Percentiles rank a stretch among this genome's conserved stretches.
Evolutionary conservation across 2,113 vertebrate genomes (phyloP).

Genomic region (Micronycteris hirsuta): DNA sequence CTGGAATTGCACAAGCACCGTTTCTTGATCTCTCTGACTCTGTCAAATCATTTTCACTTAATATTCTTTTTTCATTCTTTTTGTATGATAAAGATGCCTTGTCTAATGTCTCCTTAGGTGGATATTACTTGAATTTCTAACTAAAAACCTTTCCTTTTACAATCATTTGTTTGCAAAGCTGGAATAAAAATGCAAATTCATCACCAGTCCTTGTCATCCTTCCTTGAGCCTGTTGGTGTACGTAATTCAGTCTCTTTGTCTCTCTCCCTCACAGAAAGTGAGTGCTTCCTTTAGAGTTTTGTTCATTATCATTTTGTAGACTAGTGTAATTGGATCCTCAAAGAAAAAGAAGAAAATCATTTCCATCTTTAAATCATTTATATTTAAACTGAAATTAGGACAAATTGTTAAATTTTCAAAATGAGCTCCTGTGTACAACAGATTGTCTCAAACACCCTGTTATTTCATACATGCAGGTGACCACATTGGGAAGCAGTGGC

Average conservation of each 20-base stretch:
- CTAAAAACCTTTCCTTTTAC: not conserved
- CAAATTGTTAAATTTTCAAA: not conserved
- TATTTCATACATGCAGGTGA: not conserved
- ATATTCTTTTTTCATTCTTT: not conserved
- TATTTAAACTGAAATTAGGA: not conserved
- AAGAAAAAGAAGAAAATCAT: not conserved
- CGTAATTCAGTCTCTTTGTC: not conserved
- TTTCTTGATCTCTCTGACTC: constrained; percentile 15
- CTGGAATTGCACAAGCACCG: not conserved
- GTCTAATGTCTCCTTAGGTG: not conserved
- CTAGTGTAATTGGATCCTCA: not conserved
- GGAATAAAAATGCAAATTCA: not conserved
- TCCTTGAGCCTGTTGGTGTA: not conserved
- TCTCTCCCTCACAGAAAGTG: not conserved
- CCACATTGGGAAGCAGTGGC: not conserved
- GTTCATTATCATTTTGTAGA: not conserved
- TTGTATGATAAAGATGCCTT: not conserved
- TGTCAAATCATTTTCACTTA: constrained; percentile 18
- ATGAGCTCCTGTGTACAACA: not conserved
- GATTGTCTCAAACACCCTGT: not conserved
- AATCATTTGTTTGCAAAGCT: not conserved
- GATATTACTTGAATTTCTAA: not conserved
- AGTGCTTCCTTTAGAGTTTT: not conserved
- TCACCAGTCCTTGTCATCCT: not conserved
- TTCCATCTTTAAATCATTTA: not conserved